Percentiles rank a stretch among this genome's conserved stretches.
Evolutionary conservation across 2,113 vertebrate genomes (phyloP).

Genomic region (Pseudois nayaur): DNA sequence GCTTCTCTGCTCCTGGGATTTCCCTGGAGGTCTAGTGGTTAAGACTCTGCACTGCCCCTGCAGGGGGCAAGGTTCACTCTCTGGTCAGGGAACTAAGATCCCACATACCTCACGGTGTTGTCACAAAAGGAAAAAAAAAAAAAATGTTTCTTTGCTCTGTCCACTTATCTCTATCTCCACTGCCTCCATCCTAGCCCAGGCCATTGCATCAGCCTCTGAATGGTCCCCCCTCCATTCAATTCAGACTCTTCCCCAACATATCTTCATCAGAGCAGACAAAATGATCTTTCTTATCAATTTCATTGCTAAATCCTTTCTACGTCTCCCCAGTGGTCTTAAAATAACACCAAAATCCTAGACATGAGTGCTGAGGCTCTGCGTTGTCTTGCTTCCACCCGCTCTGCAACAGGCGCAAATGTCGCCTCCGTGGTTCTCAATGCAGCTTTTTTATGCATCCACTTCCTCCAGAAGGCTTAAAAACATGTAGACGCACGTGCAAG

Average conservation of each 20-base stretch:
- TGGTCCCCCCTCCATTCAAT: background rate
- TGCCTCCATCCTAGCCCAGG: background rate
- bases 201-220: background rate
- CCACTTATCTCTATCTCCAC: background rate
- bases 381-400: background rate
- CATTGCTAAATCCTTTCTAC: background rate
- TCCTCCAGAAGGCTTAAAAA: background rate
- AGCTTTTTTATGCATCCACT: background rate
- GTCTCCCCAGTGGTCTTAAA: background rate
- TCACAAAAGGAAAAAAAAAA: background rate
- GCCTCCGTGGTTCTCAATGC: background rate
- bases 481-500: background rate
- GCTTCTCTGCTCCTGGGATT: background rate
- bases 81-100: background rate
- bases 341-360: background rate
- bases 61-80: background rate
- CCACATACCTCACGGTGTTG: accelerated
- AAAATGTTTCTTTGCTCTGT: background rate
- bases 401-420: background rate
- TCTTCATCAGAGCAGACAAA: background rate
- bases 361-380: background rate
- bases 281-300: background rate
- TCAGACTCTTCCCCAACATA: background rate
- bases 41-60: background rate
- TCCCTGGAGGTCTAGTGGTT: background rate